Evolutionary conservation across 2,888 invertebrate genomes (phyloP).

Genomic region (Antheraea yamamai): DNA sequence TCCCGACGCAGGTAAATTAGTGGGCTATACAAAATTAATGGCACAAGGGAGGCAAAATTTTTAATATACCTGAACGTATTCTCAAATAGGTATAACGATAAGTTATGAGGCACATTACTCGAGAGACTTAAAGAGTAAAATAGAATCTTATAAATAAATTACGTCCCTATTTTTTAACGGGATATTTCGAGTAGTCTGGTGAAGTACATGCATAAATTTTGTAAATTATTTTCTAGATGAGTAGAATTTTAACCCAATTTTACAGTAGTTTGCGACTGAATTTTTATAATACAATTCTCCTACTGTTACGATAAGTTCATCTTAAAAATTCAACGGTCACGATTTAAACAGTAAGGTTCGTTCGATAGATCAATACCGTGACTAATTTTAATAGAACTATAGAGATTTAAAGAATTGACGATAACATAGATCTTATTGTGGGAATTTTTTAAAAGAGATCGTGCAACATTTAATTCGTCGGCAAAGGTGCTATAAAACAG

Average conservation of each 20-base stretch:
- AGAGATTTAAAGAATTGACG: constrained; percentile 61
- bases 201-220: constrained; percentile 48
- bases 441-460: constrained; percentile 55
- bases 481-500: constrained; percentile 74
- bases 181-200: constrained; percentile 59
- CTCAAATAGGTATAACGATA: constrained; percentile 40
- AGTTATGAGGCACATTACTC: constrained; percentile 67
- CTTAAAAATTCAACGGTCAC: constrained; percentile 63
- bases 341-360: constrained; percentile 53
- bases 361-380: constrained; percentile 55
- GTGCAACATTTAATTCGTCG: constrained; percentile 63
- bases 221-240: constrained; percentile 75
- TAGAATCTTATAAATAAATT: constrained; percentile 45
- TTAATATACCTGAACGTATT: constrained; percentile 47
- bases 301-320: constrained; percentile 71
- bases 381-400: constrained; percentile 58
- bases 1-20: constrained; percentile 60
- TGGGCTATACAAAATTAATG: constrained; percentile 71
- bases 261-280: constrained; percentile 79
- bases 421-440: constrained; percentile 65
- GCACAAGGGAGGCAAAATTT: constrained; percentile 77
- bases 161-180: constrained; percentile 52
- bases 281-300: constrained; percentile 73
- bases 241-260: constrained; percentile 71
- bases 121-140: constrained; percentile 46